These are phyloP conservation scores for Acomys russatus DNA, from an alignment of 2,797 vertebrate genomes.

Conservation along the genomic window DNA sequence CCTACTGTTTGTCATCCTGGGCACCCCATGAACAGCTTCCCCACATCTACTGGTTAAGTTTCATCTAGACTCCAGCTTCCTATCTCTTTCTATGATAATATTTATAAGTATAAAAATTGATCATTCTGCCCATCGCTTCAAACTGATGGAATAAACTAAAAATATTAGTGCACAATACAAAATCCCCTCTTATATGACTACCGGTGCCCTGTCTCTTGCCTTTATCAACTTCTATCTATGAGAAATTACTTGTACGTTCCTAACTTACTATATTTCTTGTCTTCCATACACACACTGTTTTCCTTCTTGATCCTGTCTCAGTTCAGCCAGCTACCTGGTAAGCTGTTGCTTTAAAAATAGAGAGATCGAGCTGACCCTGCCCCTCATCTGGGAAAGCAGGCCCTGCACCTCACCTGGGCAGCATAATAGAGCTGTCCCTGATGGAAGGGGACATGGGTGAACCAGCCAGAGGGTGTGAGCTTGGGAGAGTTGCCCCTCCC, in stretches of 20 bases:
- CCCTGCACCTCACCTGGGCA: too few species aligned
- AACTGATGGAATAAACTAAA: neutral
- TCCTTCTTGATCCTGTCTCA: neutral
- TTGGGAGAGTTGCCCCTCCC: too few species aligned
- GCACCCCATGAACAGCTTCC: neutral
- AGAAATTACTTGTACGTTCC: neutral
- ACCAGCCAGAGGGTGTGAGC: too few species aligned
- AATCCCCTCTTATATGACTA: neutral
- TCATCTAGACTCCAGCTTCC: neutral
- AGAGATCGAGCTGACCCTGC: too few species aligned
- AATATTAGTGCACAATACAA: neutral
- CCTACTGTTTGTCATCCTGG: neutral
- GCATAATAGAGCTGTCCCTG: too few species aligned
- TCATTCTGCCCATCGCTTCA: neutral
- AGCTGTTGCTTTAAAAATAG: neutral
- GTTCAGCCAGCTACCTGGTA: neutral
- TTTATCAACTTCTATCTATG: neutral
- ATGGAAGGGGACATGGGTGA: too few species aligned
- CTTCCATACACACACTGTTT: neutral
- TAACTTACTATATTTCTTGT: neutral
- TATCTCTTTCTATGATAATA: neutral
- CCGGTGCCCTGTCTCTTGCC: neutral
- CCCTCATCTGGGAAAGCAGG: too few species aligned
- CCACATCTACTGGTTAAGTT: neutral
- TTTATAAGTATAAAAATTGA: constrained; percentile 1